Evolutionary conservation across 2,888 invertebrate species (phyloP).

Genomic region (Ectemnius cavifrons): DNA sequence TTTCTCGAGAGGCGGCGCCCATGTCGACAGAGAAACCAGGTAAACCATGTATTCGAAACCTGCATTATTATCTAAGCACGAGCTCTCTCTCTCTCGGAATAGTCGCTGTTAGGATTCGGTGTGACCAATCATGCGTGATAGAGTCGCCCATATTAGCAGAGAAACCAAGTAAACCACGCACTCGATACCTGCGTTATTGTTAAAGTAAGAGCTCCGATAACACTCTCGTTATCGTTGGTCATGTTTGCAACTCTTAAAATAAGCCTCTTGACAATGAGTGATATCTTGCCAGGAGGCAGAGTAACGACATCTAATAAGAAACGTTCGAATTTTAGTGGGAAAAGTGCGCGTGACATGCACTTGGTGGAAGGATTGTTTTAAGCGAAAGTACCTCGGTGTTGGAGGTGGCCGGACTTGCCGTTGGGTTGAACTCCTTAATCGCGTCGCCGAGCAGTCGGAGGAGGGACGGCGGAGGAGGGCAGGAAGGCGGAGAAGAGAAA

Average conservation of each 20-base stretch:
- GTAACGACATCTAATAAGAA: too few relatives aligned
- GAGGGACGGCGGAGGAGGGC: too few relatives aligned
- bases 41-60: conserved; percentile 27
- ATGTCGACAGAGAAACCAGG: conserved; percentile 9
- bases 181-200: conserved; percentile 33
- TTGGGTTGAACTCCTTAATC: not conserved
- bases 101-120: conserved; percentile 44
- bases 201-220: conserved; percentile 41
- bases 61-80: conserved; percentile 38
- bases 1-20: conserved; percentile 36
- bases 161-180: conserved; percentile 3
- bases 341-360: too few relatives aligned
- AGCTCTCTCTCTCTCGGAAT: conserved; percentile 38
- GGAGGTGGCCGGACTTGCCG: not conserved
- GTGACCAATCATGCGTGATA: conserved; percentile 47
- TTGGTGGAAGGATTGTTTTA: too few relatives aligned
- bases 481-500: too few relatives aligned
- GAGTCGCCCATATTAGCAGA: not conserved
- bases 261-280: too few relatives aligned
- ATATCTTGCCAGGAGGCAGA: too few relatives aligned
- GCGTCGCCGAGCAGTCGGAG: not conserved
- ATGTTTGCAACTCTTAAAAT: conserved; percentile 30
- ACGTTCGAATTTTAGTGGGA: too few relatives aligned
- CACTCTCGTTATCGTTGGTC: conserved; percentile 35
- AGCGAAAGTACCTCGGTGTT: too few relatives aligned